A percentile compares a stretch with the other conserved stretches of the same genome.
Evolutionary conservation across 2,113 vertebrate species (phyloP).

Genomic region (Apaloderma vittatum): DNA sequence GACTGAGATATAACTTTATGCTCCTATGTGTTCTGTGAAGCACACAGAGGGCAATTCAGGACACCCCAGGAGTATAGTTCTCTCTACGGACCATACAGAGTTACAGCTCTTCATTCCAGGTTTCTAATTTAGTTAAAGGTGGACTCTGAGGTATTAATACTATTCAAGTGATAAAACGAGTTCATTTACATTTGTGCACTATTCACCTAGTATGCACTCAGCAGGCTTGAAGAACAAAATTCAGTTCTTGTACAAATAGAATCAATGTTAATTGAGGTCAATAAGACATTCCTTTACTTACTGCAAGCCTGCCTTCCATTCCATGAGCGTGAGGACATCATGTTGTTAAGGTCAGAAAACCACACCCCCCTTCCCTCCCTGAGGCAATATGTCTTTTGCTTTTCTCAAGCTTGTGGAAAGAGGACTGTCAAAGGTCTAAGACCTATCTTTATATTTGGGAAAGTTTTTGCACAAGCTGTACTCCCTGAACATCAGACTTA

Average conservation of each 20-base stretch:
- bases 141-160: background rate
- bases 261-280: slow-evolving; percentile 25
- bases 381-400: rapidly evolving
- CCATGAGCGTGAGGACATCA: background rate
- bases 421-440: background rate
- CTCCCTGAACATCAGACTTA: background rate
- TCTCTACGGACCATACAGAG: background rate
- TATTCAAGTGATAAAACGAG: background rate
- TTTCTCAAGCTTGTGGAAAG: background rate
- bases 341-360: background rate
- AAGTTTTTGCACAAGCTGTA: background rate
- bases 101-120: background rate
- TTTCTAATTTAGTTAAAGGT: background rate
- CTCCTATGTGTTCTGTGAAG: background rate
- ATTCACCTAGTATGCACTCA: background rate
- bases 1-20: background rate
- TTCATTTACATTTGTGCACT: background rate
- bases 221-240: background rate
- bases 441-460: background rate
- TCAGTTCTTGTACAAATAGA: background rate
- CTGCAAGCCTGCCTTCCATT: background rate
- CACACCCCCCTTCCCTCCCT: background rate
- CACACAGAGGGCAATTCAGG: background rate
- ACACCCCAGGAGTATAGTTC: background rate
- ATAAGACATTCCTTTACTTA: background rate